A percentile compares a stretch with the other conserved stretches of the same genome.
Conservation (phyloP, 1,140 invertebrate genomes). For the Polypedilum pembai region DNA sequence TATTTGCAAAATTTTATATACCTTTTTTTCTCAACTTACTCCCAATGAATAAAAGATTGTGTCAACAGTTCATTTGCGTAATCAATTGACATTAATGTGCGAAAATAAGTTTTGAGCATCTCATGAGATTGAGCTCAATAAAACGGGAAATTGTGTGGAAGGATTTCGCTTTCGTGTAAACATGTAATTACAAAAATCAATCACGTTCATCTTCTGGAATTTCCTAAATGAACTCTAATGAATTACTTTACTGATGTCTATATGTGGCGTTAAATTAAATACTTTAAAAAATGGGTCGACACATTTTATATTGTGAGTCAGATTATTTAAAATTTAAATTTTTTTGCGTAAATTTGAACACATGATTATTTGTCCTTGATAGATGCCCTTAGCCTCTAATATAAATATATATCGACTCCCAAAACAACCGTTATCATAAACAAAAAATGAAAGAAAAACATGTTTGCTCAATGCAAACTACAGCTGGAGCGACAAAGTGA, state of each 20-base stretch:
- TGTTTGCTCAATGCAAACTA: conserved; percentile 17
- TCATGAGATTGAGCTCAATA: no score
- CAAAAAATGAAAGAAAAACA: background rate
- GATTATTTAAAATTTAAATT: no score
- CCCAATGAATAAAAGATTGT: no score
- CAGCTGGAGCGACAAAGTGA: background rate
- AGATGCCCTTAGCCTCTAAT: conserved; percentile 10
- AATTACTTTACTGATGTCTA: no score
- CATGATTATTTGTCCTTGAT: background rate
- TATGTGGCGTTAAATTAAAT: no score
- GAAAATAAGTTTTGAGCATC: background rate
- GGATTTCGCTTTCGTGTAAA: no score
- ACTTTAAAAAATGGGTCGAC: background rate
- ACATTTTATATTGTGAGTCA: background rate
- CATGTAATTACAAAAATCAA: no score
- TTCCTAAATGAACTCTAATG: no score
- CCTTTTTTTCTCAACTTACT: no score
- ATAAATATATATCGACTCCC: background rate
- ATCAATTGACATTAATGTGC: background rate
- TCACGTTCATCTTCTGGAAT: no score
- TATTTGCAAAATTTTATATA: no score
- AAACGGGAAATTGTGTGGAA: no score
- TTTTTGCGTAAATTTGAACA: background rate
- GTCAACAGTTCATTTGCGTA: background rate
- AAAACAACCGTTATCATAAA: background rate